phyloP scores from a whole-genome alignment of 1,140 invertebrate genomes.

The Orius laevigatus region DNA sequence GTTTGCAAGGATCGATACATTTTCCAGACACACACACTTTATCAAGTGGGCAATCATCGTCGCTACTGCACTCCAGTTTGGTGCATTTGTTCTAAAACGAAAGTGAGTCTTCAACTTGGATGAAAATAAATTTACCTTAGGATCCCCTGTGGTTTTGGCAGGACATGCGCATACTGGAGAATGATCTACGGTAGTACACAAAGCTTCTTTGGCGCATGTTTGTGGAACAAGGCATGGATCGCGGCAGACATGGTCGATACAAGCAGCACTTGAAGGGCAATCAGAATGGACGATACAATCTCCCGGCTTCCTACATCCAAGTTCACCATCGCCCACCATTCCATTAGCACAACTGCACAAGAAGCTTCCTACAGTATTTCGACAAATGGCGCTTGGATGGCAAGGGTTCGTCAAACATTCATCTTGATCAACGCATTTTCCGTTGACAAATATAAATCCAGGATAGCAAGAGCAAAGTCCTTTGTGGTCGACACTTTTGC shows the following conservation, averaged over 20 bases:
- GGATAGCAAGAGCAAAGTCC: conserved; percentile 53
- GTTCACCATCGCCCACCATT: conserved; percentile 56
- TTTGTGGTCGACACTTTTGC: conserved; percentile 48
- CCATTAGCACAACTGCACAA: conserved; percentile 57
- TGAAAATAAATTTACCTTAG: conserved; percentile 28
- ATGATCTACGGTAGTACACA: conserved; percentile 50
- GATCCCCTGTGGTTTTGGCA: conserved; percentile 54
- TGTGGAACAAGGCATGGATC: conserved; percentile 53
- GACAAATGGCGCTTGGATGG: conserved; percentile 55
- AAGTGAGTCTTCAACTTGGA: neutral
- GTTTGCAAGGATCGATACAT: conserved; percentile 62
- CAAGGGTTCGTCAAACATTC: conserved; percentile 63
- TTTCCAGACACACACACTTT: conserved; percentile 59
- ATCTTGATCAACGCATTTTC: conserved; percentile 61
- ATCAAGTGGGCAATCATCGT: conserved; percentile 49
- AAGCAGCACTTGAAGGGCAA: conserved; percentile 59
- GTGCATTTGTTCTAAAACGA: conserved; percentile 37
- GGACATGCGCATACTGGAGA: conserved; percentile 56
- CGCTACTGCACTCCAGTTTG: conserved; percentile 59
- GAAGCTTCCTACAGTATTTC: conserved; percentile 60
- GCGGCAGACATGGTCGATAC: conserved; percentile 55
- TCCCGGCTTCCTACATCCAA: conserved; percentile 55
- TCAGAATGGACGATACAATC: conserved; percentile 65
- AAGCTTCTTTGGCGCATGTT: conserved; percentile 56
- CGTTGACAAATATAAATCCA: conserved; percentile 46